Percentiles rank a stretch among this genome's conserved stretches.
These are phyloP conservation scores for Rhinolophus ferrumequinum DNA, from an alignment of 2,113 vertebrate genomes.

Conservation along the genomic window DNA sequence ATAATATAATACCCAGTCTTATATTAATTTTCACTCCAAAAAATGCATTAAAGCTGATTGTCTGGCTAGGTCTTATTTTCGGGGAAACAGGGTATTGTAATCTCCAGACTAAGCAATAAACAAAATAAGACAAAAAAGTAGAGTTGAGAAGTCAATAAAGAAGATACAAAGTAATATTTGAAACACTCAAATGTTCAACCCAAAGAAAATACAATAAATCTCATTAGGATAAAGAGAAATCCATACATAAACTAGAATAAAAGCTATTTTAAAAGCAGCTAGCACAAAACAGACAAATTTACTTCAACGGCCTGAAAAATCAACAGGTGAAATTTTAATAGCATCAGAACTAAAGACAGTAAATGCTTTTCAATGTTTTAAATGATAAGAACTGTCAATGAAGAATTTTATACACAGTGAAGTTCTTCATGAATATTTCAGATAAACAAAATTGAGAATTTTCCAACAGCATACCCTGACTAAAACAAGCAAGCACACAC, in stretches of 20 bases:
- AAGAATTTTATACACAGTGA: not conserved
- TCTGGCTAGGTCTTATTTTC: no score
- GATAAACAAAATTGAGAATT: not conserved
- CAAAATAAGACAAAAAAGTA: not conserved
- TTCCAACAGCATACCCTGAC: not conserved
- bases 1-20: no score
- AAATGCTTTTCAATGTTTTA: not conserved
- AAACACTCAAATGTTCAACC: not conserved
- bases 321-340: not conserved
- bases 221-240: constrained; percentile 25
- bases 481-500: not conserved
- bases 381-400: not conserved
- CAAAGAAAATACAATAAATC: not conserved
- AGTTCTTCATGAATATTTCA: not conserved
- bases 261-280: not conserved
- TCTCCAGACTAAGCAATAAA: not conserved
- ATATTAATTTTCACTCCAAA: no score
- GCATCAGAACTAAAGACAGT: not conserved
- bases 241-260: not conserved
- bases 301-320: not conserved
- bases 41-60: no score
- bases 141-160: not conserved
- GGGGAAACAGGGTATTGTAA: not conserved
- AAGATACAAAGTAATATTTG: not conserved
- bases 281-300: not conserved